Percentiles rank a stretch among this genome's conserved stretches.
Evolutionary conservation across 2,113 vertebrate species (phyloP).

Genomic region (Epinephelus lanceolatus): DNA sequence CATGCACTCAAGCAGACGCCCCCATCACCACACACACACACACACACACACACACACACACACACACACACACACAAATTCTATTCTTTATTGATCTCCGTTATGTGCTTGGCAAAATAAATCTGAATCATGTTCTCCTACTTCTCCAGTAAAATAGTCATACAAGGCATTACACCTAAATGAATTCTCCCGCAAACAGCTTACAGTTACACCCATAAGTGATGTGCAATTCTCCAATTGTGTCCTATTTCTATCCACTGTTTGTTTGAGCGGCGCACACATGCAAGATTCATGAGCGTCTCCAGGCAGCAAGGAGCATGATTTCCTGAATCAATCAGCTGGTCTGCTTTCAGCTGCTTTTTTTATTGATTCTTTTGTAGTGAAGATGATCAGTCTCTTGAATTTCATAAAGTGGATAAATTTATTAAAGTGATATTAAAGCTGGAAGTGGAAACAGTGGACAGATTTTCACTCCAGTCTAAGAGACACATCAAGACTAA

Average conservation of each 20-base stretch:
- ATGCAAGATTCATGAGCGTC: constrained; percentile 71
- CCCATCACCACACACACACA: constrained; percentile 31
- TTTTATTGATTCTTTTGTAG: constrained; percentile 51
- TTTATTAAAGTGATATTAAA: constrained; percentile 1
- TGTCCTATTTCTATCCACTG: constrained; percentile 25
- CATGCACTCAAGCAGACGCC: constrained; percentile 31
- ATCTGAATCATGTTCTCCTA: constrained; percentile 35
- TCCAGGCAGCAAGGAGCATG: constrained; percentile 34
- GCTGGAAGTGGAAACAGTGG: background rate
- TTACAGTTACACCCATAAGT: constrained; percentile 17
- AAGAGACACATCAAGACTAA: background rate
- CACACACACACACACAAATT: constrained; percentile 33
- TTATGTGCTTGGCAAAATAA: constrained; percentile 37
- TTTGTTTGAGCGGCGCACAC: constrained; percentile 39
- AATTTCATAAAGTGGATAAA: background rate
- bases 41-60: constrained; percentile 5
- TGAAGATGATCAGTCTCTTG: constrained; percentile 8
- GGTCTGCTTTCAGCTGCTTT: constrained; percentile 44
- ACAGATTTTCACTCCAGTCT: background rate
- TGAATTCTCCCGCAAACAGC: constrained; percentile 24
- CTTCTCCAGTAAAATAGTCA: constrained; percentile 6
- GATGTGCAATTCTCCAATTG: constrained; percentile 31
- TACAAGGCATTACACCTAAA: background rate
- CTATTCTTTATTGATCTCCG: constrained; percentile 42
- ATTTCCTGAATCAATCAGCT: constrained; percentile 65